These are phyloP conservation scores for Phalacrocorax brasilianus DNA, from an alignment of 2,113 vertebrate genomes.

Conservation along the genomic window DNA sequence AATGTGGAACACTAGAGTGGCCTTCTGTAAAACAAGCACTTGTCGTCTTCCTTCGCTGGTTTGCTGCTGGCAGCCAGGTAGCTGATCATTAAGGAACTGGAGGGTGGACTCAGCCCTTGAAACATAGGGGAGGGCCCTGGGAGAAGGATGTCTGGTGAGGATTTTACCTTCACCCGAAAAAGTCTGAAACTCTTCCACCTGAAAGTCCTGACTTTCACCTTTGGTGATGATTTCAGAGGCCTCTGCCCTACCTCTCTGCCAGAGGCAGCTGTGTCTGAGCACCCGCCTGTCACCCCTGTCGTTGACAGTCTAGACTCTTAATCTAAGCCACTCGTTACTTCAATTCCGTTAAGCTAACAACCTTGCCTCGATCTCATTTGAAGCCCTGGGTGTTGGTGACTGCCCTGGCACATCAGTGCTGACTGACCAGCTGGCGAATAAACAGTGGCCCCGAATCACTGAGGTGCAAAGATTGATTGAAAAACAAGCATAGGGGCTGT, in stretches of 20 bases:
- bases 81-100: not conserved
- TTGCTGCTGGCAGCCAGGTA: not conserved
- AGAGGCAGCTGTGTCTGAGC: not conserved
- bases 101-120: not conserved
- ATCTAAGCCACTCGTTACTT: not conserved
- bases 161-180: not conserved
- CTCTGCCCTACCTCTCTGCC: not conserved
- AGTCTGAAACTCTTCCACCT: too few species aligned
- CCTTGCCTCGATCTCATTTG: not conserved
- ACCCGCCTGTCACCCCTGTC: not conserved
- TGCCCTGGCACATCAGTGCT: not conserved
- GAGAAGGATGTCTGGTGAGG: not conserved
- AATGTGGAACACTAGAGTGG: not conserved
- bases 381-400: not conserved
- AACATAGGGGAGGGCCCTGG: not conserved
- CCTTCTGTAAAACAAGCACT: not conserved
- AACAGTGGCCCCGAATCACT: fast-evolving
- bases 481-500: fast-evolving
- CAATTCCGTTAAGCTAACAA: not conserved
- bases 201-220: not conserved
- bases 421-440: not conserved
- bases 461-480: not conserved
- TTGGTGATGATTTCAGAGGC: not conserved
- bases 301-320: not conserved
- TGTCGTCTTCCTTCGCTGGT: too few species aligned